Base-by-base conservation (phyloP, 2,113 vertebrate genomes). In the Lagopus muta region DNA sequence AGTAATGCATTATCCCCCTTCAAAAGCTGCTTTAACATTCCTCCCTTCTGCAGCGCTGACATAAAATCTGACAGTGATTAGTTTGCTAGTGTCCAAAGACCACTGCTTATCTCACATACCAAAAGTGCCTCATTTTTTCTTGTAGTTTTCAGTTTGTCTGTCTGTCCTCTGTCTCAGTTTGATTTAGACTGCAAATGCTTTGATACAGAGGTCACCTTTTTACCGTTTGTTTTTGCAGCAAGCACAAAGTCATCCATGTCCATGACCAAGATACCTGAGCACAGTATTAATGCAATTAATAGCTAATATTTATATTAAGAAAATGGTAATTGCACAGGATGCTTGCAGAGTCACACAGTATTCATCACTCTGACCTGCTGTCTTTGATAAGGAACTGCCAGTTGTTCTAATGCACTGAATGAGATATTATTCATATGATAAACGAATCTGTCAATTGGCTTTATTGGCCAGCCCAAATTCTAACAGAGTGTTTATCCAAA, bases 401-500 rank as follows among this genome's bases (percentile, higher is more conserved):
- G 54, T 74, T 93, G 48, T 74, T 84, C 66, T 60, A 86, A 88
- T 36, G 60, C 69, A 36, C 70, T n/a, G 64, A 84, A 88, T 30
- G n/a, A 84, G 67, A 77, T 54, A 77, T 61, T 89, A 84, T 82
- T 96, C 90, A 48, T 22, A 36, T 22, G 45, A 81, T 77, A 95
- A 93, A 95, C 34, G 8, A 90, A 93, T 73, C 65, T 88, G 89
- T 70, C 94, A 94, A 34, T 75, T 30, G 43, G 32, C 61, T 92
- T 86, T 62, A 70, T 85, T 50, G 83, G 66, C 42, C 86, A 78
- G 84, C 77, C 84, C 71, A 81, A 86, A 94, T 88, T 92, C 90
- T 73, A 94, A 86, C 67, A 94, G 80, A 74, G 79, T 86, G 70
- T 88, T 96, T 92, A 91, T 91, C 76, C 94, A 94, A 89, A 90